Evolutionary conservation across 2,797 vertebrate species (phyloP), one percentile per base, ranked within the genome.

Genomic region (Helicolenus hilgendorfi): DNA sequence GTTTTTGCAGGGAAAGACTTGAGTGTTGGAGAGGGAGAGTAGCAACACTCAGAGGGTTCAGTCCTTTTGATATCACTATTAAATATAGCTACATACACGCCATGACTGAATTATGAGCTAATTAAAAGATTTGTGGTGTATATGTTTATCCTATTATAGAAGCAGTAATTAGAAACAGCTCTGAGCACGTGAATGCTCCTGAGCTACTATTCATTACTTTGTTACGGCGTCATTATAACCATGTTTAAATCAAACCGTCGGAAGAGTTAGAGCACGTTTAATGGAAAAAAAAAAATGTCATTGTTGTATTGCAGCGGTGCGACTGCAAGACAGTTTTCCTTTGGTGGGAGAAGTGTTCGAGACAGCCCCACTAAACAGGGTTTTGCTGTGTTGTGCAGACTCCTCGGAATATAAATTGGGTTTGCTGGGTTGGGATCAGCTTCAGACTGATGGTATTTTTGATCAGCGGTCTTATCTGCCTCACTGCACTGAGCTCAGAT

Each of bases 51-150:
- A 72, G 63, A 91, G 70, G 41, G 24, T 68, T 83, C 38, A 53
- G 18, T 29, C 33, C 7, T 86, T 81, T 82, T 45, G 71, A 22
- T 75, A 70, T 72, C 15, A 77, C 53, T 31, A 33, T 81, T 81
- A 73, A 86, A 90, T 79, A 74, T 41, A 64, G 68, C 63, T 31
- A 10, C 65, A n/a, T 65, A n/a, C 11, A 49, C 27, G 24, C 20
- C 14, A 3, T 3, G 86, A 80, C 72, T 87, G 75, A 87, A 77
- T 81, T 79, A 77, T 78, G 62, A 83, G 73, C 82, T 92, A 77
- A 94, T 94, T 92, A 92, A 89, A 79, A 72, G 80, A 87, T 77
- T 80, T 79, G 56, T 74, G 45, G 77, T 1, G 11, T 80, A 24
- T 29, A 29, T 53, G 70, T 74, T 91, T 81, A 80, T 82, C 71